Conservation (phyloP, 2,797 vertebrate genomes). For the Dromococcyx pavoninus region DNA sequence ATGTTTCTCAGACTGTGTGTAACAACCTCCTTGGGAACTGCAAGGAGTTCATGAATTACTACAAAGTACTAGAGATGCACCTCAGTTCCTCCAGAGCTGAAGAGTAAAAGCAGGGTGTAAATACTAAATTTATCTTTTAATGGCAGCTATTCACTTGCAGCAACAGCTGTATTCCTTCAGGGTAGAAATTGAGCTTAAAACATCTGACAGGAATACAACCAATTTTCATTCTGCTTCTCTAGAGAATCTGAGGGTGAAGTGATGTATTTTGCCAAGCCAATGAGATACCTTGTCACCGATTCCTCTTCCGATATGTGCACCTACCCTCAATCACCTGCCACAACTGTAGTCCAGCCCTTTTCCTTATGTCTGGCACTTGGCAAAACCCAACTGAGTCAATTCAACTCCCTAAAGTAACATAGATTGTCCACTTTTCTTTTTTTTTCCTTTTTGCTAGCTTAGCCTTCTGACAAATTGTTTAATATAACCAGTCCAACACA, state of each 20-base stretch:
- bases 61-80: neutral
- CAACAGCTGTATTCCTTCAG: constrained; percentile 52
- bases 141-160: constrained; percentile 8
- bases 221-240: neutral
- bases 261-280: neutral
- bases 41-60: neutral
- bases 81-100: neutral
- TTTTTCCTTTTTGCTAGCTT: neutral
- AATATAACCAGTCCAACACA: neutral
- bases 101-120: neutral
- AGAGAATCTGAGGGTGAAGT: neutral
- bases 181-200: constrained; percentile 48
- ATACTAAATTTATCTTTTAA: neutral
- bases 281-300: neutral
- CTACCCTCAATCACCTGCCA: neutral
- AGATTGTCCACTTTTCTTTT: neutral
- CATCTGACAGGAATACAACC: constrained; percentile 22
- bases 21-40: neutral
- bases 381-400: neutral
- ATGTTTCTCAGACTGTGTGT: neutral
- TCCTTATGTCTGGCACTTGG: neutral
- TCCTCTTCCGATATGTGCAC: neutral
- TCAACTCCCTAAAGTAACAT: neutral
- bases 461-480: neutral
- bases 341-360: neutral